Evolutionary conservation across 2,888 invertebrate genomes (phyloP).

Genomic region (Ethmia dodecea): DNA sequence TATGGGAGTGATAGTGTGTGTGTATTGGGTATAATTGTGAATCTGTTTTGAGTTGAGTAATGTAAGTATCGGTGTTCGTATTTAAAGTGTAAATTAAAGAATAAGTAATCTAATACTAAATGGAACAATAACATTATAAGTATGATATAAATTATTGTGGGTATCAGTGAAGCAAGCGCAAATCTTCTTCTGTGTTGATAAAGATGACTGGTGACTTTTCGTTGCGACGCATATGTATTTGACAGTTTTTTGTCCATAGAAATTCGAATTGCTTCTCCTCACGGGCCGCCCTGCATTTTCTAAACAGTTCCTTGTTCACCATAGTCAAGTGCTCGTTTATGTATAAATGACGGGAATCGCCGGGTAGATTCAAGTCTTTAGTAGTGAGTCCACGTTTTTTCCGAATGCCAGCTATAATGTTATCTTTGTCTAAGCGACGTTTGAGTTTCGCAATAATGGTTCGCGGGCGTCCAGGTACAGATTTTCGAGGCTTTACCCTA

Average conservation of each 20-base stretch:
- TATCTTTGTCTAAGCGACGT: constrained; percentile 2
- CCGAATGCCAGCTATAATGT: constrained; percentile 7
- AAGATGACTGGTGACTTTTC: too few species aligned
- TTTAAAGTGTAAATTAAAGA: too few species aligned
- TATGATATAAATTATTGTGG: too few species aligned
- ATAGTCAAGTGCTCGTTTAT: constrained; percentile 15
- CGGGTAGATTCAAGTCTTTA: constrained; percentile 4
- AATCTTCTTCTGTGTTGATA: too few species aligned
- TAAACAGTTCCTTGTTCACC: constrained; percentile 10
- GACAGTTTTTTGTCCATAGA: constrained; percentile 15
- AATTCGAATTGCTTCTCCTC: constrained; percentile 5
- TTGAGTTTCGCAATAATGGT: constrained; percentile 7
- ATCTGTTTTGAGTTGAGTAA: too few species aligned
- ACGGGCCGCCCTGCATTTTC: constrained; percentile 3
- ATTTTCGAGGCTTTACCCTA: constrained; percentile 4
- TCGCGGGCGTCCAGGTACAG: constrained; percentile 6
- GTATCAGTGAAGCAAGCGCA: too few species aligned
- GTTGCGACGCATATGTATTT: constrained; percentile 8
- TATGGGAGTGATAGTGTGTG: too few species aligned
- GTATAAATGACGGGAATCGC: constrained; percentile 5
- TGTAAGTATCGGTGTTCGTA: too few species aligned
- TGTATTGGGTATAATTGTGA: too few species aligned
- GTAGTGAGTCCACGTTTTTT: constrained; percentile 5
- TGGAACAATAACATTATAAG: too few species aligned
- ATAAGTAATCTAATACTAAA: too few species aligned